Evolutionary conservation across 2,888 invertebrate species (phyloP), one percentile per base, ranked within the genome.

Genomic region (Apodemia zela): DNA sequence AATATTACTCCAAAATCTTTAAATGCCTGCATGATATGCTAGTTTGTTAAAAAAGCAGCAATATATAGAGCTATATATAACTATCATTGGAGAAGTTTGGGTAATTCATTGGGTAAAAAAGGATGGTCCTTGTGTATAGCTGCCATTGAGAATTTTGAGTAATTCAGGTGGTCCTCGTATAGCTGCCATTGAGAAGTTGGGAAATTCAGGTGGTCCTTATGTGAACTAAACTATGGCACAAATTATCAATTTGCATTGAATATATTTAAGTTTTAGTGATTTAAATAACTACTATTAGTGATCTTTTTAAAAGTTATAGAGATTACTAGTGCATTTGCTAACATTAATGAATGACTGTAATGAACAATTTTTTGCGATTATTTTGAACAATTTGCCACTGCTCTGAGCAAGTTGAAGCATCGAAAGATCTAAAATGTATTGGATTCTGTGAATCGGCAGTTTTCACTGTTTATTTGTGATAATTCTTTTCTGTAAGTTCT

Each of bases 381-480:
- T 74, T 71, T 67, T 68, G 73, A 69, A 71, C 72, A 75, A 79
- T 82, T 80, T 80, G 79, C 64, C 73, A 75, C 71, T 66, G 4
- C 57, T 57, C 51, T 64, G 72, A 74, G 77, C 78, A 76, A 78
- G 75, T 80, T 80, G 76, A 71, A 67, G 71, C 71, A 72, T 63
- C 65, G 65, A 66, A 74, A 78, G 76, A 81, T 81, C 73, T 77
- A 82, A 79, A 77, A 15, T 73, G 76, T 76, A 69, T 82, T 81
- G 81, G 89, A 90, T 90, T 89, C 89, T 89, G 84, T 90, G 90
- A 89, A 89, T 90, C 89, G 79, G 84, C 75, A 72, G 84, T 87
- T 89, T 85, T 88, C 84, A 84, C 85, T 87, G 82, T 88, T 85
- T 83, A 83, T 85, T 88, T 89, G 89, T 90, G 90, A 89, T 89